Evolutionary conservation across 2,888 invertebrate genomes (phyloP).

Genomic region (Cosmorhoe ocellata): DNA sequence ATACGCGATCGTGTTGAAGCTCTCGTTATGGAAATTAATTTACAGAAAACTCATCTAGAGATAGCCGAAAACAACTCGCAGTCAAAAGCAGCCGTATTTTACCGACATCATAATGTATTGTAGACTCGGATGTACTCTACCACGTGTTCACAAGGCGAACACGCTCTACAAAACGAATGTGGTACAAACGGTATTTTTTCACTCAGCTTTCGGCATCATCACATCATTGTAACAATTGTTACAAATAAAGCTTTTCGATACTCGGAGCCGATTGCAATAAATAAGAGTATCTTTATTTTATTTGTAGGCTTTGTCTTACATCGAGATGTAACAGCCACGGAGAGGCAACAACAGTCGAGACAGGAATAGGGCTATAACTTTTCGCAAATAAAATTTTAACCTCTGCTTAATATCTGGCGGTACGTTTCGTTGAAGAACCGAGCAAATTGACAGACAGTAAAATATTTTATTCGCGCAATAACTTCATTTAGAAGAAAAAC

Average conservation of each 20-base stretch:
- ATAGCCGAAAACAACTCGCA: not conserved
- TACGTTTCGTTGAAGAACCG: slow-evolving; percentile 54
- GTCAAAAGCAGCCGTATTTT: too few species aligned
- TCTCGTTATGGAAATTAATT: not conserved
- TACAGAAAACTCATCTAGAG: not conserved
- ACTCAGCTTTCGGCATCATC: not conserved
- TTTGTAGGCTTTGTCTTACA: slow-evolving; percentile 72
- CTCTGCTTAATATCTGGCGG: slow-evolving; percentile 77
- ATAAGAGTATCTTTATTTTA: slow-evolving; percentile 62
- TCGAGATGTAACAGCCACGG: slow-evolving; percentile 60
- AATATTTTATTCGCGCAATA: slow-evolving; percentile 80
- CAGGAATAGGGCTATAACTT: slow-evolving; percentile 64
- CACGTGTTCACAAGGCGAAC: too few species aligned
- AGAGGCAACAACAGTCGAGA: slow-evolving; percentile 50
- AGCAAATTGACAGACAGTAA: slow-evolving; percentile 80
- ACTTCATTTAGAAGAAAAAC: slow-evolving; percentile 81
- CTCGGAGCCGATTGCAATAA: slow-evolving; percentile 54
- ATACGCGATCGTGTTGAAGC: not conserved
- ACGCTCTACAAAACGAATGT: too few species aligned
- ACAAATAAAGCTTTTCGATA: slow-evolving; percentile 40
- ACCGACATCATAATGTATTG: too few species aligned
- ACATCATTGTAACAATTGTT: slow-evolving; percentile 29
- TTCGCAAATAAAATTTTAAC: slow-evolving; percentile 79
- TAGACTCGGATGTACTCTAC: too few species aligned
- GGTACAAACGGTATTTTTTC: too few species aligned